Conservation (phyloP, 2,797 vertebrate genomes). For the Austrolebias charrua region DNA sequence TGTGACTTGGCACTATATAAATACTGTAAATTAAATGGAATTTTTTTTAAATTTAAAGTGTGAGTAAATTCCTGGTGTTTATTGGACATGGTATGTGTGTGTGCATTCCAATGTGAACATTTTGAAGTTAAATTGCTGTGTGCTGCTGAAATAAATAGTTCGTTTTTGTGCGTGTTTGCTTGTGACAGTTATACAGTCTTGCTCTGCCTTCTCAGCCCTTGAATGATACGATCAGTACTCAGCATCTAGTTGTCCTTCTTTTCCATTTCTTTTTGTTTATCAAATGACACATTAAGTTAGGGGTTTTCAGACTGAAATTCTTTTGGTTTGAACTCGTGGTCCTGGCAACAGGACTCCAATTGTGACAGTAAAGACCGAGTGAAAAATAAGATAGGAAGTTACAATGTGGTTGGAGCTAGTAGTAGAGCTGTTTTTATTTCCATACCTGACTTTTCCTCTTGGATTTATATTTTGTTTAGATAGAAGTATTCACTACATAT, state of each 20-base stretch:
- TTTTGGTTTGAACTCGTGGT: constrained; percentile 58
- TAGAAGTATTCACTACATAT: neutral
- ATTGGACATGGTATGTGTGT: neutral
- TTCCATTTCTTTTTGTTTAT: constrained; percentile 28
- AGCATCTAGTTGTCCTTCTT: constrained; percentile 34
- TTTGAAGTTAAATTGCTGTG: constrained; percentile 28
- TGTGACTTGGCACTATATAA: too few relatives aligned
- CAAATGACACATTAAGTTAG: constrained; percentile 58
- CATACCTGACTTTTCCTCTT: constrained; percentile 9
- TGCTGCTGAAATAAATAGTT: constrained; percentile 30
- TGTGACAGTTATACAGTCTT: constrained; percentile 43
- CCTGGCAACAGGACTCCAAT: constrained; percentile 58
- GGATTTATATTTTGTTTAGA: neutral
- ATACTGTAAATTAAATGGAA: too few relatives aligned
- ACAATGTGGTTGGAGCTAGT: neutral
- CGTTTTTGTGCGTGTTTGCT: constrained; percentile 35
- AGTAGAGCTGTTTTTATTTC: constrained; percentile 20
- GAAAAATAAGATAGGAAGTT: constrained; percentile 59
- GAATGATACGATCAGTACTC: constrained; percentile 49
- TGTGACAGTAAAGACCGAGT: constrained; percentile 61
- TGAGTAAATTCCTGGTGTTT: too few relatives aligned
- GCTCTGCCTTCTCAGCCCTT: constrained; percentile 37
- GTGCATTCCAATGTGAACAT: constrained; percentile 28
- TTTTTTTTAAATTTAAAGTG: too few relatives aligned
- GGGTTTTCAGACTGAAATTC: constrained; percentile 72